Evolutionary conservation across 2,888 invertebrate species (phyloP).

Genomic region (Acleris laterana): DNA sequence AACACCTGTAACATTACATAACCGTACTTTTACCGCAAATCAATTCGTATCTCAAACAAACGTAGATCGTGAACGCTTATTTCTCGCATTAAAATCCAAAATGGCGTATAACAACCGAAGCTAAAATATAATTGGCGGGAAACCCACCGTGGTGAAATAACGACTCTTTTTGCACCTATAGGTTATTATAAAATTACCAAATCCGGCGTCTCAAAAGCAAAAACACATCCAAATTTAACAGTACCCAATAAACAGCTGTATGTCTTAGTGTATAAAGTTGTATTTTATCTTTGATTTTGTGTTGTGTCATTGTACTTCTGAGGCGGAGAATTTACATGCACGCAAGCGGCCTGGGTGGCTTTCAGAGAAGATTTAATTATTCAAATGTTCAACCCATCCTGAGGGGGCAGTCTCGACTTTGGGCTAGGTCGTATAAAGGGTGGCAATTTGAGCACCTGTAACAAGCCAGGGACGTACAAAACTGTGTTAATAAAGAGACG

Average conservation of each 20-base stretch:
- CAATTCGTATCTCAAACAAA: conserved; percentile 20
- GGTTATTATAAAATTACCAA: conserved; percentile 18
- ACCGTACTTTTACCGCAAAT: conserved; percentile 28
- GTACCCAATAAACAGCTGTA: too few relatives aligned
- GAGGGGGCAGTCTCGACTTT: too few relatives aligned
- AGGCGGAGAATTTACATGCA: neutral
- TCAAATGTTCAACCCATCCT: too few relatives aligned
- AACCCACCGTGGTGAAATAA: conserved; percentile 18
- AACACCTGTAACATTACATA: neutral
- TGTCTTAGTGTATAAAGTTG: too few relatives aligned
- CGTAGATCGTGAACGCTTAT: conserved; percentile 2
- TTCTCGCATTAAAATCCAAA: conserved; percentile 13
- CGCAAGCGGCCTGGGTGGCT: conserved; percentile 14
- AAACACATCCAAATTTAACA: too few relatives aligned
- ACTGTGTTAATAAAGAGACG: too few relatives aligned
- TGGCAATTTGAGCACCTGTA: too few relatives aligned
- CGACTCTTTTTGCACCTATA: conserved; percentile 25
- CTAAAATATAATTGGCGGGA: conserved; percentile 15
- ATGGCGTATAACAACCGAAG: conserved; percentile 16
- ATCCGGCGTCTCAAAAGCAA: neutral
- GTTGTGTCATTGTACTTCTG: too few relatives aligned
- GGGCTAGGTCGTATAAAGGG: too few relatives aligned
- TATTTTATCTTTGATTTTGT: too few relatives aligned
- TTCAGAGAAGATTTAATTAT: neutral
- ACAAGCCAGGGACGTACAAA: too few relatives aligned